phyloP scores from a whole-genome alignment of 2,888 invertebrate genomes.

The Odontomyia ornata region DNA sequence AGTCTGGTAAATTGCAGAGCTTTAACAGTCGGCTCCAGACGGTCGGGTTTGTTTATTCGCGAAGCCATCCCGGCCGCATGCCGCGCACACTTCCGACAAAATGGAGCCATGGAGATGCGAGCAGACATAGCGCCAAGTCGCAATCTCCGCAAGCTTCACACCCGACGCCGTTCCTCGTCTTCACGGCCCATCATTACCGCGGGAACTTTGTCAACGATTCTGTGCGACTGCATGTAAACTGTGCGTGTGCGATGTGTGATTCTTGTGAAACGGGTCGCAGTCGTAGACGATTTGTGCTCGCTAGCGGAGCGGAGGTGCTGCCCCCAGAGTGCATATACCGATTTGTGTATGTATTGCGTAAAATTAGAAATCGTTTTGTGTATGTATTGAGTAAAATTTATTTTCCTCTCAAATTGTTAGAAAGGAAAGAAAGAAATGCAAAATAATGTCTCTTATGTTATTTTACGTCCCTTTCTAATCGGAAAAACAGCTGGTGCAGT shows the following conservation, averaged over 20 bases:
- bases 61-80: not conserved
- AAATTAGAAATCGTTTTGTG: too few relatives aligned
- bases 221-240: not conserved
- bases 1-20: not conserved
- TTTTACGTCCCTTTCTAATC: too few relatives aligned
- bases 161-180: not conserved
- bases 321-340: conserved; percentile 18
- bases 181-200: not conserved
- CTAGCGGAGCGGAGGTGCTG: not conserved
- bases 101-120: not conserved
- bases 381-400: too few relatives aligned
- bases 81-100: conserved; percentile 20
- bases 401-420: too few relatives aligned
- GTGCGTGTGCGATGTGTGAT: not conserved
- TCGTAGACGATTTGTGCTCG: not conserved
- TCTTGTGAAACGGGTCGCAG: not conserved
- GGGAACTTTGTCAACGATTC: not conserved
- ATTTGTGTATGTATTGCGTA: too few relatives aligned
- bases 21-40: not conserved
- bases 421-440: too few relatives aligned
- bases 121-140: not conserved
- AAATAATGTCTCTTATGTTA: too few relatives aligned
- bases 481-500: too few relatives aligned
- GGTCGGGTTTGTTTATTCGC: conserved; percentile 4
- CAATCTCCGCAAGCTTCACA: not conserved